phyloP scores from a whole-genome alignment of 1,140 invertebrate species.

The Vollenhovia emeryi region DNA sequence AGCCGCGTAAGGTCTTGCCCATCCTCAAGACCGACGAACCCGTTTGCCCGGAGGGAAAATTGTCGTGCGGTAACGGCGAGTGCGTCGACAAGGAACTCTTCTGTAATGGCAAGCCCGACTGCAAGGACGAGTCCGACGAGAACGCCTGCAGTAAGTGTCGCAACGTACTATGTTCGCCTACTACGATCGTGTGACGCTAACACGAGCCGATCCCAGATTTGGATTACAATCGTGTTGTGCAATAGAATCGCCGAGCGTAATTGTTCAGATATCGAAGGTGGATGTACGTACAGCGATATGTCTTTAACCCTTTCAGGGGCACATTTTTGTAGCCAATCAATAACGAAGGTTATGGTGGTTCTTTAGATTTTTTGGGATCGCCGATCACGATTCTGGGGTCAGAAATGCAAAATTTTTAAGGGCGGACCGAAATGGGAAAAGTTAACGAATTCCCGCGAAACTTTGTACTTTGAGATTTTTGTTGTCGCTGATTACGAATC shows the following conservation, averaged over 20 bases:
- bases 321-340: too few relatives aligned
- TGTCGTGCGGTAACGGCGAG: conserved; percentile 95
- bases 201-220: not conserved
- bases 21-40: conserved; percentile 96
- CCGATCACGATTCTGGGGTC: too few relatives aligned
- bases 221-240: not conserved
- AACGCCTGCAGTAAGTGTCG: conserved; percentile 95
- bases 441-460: too few relatives aligned
- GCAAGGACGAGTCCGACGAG: conserved; percentile 97
- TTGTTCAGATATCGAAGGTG: not conserved
- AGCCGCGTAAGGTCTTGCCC: conserved; percentile 94
- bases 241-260: not conserved
- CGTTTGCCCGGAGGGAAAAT: conserved; percentile 93
- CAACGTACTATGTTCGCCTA: not conserved
- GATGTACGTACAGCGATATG: not conserved
- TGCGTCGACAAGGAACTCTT: conserved; percentile 96
- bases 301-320: too few relatives aligned
- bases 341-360: too few relatives aligned
- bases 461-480: too few relatives aligned
- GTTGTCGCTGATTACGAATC: too few relatives aligned
- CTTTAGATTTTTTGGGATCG: too few relatives aligned
- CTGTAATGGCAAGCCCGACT: conserved; percentile 96
- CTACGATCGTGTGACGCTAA: not conserved
- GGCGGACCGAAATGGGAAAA: too few relatives aligned
- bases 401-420: too few relatives aligned